These are phyloP conservation scores for Sphaerophoria rueppellii DNA, from an alignment of 2,888 invertebrate genomes.

Conservation along the genomic window DNA sequence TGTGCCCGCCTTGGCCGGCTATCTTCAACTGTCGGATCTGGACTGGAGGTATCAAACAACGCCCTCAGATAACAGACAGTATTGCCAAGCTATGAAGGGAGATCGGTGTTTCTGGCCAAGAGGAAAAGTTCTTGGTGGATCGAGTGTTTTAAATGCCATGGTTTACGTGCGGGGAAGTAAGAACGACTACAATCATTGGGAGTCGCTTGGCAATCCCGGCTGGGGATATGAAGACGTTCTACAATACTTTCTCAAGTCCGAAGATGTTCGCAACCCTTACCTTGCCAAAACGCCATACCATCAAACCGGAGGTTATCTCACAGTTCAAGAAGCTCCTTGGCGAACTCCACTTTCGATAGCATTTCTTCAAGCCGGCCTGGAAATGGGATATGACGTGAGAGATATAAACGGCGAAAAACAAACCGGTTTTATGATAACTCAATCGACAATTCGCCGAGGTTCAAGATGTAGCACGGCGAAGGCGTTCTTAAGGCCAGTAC, in stretches of 20 bases:
- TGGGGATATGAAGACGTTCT: constrained; percentile 93
- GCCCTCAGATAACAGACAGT: constrained; percentile 89
- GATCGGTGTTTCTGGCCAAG: constrained; percentile 96
- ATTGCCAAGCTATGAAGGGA: constrained; percentile 93
- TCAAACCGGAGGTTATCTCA: constrained; percentile 89
- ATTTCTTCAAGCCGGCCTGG: constrained; percentile 91
- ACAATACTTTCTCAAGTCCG: constrained; percentile 93
- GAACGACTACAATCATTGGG: constrained; percentile 94
- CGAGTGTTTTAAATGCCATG: constrained; percentile 95
- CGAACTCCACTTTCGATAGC: constrained; percentile 91
- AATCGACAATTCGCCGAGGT: constrained; percentile 92
- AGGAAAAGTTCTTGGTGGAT: constrained; percentile 95
- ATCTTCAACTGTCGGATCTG: constrained; percentile 91
- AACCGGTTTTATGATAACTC: constrained; percentile 93
- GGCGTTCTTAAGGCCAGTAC: constrained; percentile 91
- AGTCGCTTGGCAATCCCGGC: constrained; percentile 90
- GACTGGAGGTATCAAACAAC: constrained; percentile 97
- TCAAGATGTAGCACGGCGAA: constrained; percentile 94
- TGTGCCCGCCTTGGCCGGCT: constrained; percentile 92
- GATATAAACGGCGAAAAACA: constrained; percentile 92
- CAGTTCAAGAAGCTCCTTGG: constrained; percentile 93
- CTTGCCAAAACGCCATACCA: constrained; percentile 89
- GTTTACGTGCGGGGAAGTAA: constrained; percentile 94
- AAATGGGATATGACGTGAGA: constrained; percentile 90
- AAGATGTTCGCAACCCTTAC: constrained; percentile 94